phyloP scores from a whole-genome alignment of 92 coral and sea anemone genomes.

The Pocillopora grandis region DNA sequence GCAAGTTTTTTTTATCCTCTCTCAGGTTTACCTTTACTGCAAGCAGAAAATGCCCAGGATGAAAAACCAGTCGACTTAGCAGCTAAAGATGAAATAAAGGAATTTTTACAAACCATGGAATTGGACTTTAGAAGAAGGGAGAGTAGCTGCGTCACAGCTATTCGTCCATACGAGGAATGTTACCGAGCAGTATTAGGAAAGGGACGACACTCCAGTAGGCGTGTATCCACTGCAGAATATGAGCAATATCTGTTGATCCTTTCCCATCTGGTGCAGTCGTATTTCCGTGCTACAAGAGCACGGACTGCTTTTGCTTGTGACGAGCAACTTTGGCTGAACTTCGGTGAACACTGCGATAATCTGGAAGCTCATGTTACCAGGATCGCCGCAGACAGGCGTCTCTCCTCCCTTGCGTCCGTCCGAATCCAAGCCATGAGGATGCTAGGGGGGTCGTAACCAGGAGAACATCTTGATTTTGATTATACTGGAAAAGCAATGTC shows the following conservation, averaged over 20 bases:
- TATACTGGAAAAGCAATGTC: too few species aligned
- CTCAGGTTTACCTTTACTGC: constrained; percentile 69
- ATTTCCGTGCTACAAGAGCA: constrained; percentile 15
- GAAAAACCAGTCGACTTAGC: constrained; percentile 62
- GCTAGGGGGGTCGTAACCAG: not conserved
- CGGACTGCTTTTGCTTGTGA: constrained; percentile 32
- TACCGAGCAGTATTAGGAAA: constrained; percentile 39
- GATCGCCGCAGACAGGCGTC: constrained; percentile 23
- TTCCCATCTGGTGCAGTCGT: constrained; percentile 64
- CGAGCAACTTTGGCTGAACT: constrained; percentile 19
- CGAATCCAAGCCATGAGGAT: constrained; percentile 49
- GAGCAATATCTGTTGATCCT: constrained; percentile 62
- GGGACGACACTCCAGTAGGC: constrained; percentile 27
- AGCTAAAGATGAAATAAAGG: constrained; percentile 31
- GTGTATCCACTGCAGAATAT: constrained; percentile 54
- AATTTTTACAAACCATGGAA: constrained; percentile 48
- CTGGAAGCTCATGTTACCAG: constrained; percentile 53
- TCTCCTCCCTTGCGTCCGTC: constrained; percentile 28
- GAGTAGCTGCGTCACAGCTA: not conserved
- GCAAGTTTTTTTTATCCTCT: not conserved
- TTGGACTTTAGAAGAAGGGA: constrained; percentile 26
- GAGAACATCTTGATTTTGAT: too few species aligned
- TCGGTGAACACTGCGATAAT: constrained; percentile 48
- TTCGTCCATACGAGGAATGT: constrained; percentile 31
- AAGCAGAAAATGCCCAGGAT: constrained; percentile 69